Percentiles rank a stretch among this genome's conserved stretches.
Conservation (phyloP, 2,888 invertebrate species). For the Allacma fusca region DNA sequence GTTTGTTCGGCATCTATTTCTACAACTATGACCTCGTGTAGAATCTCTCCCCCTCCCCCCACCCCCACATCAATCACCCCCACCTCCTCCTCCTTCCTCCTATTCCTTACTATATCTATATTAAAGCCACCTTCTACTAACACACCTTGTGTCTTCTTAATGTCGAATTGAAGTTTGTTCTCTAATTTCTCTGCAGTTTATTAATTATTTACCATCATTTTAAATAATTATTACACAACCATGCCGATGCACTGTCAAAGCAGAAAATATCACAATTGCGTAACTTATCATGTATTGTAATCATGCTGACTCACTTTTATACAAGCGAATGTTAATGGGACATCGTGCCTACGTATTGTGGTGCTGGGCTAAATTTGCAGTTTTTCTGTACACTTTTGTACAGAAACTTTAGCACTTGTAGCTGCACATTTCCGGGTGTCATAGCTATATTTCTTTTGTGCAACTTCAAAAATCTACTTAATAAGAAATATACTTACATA, state of each 20-base stretch:
- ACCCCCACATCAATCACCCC: not conserved
- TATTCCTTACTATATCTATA: too few relatives aligned
- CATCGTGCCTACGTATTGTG: not conserved
- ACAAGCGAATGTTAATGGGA: not conserved
- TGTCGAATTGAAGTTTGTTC: too few relatives aligned
- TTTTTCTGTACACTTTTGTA: too few relatives aligned
- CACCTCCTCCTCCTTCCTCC: not conserved
- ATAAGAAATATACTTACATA: too few relatives aligned
- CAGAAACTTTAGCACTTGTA: too few relatives aligned
- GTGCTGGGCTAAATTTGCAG: not conserved
- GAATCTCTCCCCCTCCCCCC: too few relatives aligned
- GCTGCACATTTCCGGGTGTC: too few relatives aligned
- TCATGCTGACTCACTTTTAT: conserved; percentile 29
- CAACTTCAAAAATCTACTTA: too few relatives aligned
- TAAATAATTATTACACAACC: conserved; percentile 32
- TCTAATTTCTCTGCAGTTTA: too few relatives aligned
- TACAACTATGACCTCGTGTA: not conserved
- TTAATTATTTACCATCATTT: not conserved
- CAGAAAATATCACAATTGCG: not conserved
- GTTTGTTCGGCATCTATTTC: conserved; percentile 64
- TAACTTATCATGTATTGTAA: conserved; percentile 11
- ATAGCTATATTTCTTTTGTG: too few relatives aligned
- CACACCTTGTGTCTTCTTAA: too few relatives aligned
- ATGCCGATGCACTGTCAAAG: conserved; percentile 42
- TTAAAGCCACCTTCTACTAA: too few relatives aligned